phyloP scores from a whole-genome alignment of 2,797 vertebrate species.

The Serranus cabrilla region DNA sequence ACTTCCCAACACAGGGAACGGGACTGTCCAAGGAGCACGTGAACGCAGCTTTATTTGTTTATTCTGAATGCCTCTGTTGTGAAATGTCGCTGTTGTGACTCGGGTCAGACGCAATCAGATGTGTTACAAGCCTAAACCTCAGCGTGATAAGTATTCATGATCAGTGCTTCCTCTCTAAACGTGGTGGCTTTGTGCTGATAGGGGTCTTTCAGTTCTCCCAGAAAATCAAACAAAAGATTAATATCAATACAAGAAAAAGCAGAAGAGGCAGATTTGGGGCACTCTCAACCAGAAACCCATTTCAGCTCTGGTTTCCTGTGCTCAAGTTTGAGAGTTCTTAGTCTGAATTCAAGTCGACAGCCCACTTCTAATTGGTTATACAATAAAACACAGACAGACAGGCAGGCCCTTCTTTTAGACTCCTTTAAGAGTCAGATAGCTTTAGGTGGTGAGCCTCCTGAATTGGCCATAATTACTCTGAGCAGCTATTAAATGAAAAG shows the following conservation, averaged over 20 bases:
- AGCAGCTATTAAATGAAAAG: constrained; percentile 20
- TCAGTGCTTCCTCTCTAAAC: neutral
- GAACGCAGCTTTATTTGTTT: neutral
- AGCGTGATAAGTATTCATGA: neutral
- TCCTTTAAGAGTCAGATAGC: constrained; percentile 22
- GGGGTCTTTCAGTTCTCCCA: constrained; percentile 15
- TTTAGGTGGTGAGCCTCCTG: constrained; percentile 18
- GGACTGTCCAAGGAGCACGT: no score
- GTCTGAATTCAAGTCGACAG: constrained; percentile 54
- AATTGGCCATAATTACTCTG: constrained; percentile 11
- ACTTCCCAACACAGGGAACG: no score
- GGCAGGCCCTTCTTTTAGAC: constrained; percentile 15
- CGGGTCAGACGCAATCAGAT: constrained; percentile 12
- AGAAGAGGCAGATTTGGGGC: constrained; percentile 44
- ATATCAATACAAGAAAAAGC: constrained; percentile 23
- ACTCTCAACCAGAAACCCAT: constrained; percentile 27
- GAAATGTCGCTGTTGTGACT: neutral
- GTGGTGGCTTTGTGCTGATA: neutral
- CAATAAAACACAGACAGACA: constrained; percentile 37
- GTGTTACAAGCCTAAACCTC: neutral
- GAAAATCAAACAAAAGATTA: constrained; percentile 32
- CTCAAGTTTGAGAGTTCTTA: constrained; percentile 30
- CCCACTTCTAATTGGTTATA: constrained; percentile 48
- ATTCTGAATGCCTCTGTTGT: neutral
- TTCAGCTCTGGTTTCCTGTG: constrained; percentile 32